Conservation (phyloP, 1,140 invertebrate genomes). For the Drosophila arizonae region DNA sequence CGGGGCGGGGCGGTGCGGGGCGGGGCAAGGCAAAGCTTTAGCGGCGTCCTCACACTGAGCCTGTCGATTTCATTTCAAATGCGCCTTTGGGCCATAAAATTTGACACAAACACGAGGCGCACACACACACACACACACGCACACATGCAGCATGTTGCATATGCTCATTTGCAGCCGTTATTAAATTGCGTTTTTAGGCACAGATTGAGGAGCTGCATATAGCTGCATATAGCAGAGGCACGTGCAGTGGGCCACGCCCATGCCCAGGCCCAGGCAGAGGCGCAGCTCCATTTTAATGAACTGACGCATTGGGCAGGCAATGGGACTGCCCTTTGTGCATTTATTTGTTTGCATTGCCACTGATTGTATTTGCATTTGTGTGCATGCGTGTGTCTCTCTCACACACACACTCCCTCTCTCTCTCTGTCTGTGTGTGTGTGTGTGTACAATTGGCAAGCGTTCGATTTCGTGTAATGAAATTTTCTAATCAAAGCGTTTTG, state of each 20-base stretch:
- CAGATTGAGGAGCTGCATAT: conserved; percentile 10
- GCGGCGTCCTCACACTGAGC: conserved; percentile 27
- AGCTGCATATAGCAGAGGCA: not conserved
- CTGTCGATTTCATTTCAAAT: conserved; percentile 79
- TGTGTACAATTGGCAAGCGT: conserved; percentile 66
- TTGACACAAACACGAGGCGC: conserved; percentile 68
- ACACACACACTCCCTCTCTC: not conserved
- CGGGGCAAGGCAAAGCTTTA: not conserved
- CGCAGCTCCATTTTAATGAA: conserved; percentile 65
- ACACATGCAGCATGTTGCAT: conserved; percentile 15
- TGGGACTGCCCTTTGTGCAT: conserved; percentile 70
- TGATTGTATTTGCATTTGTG: conserved; percentile 77
- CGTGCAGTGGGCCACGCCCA: not conserved
- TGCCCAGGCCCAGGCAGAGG: not conserved
- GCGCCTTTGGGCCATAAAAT: conserved; percentile 76
- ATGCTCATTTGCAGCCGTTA: conserved; percentile 79
- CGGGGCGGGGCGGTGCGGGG: not conserved
- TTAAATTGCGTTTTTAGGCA: conserved; percentile 74
- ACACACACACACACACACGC: conserved; percentile 2
- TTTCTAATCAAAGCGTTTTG: conserved; percentile 81
- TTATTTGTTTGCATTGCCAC: conserved; percentile 78
- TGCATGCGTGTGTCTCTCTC: conserved; percentile 15
- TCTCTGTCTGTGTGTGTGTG: conserved; percentile 8
- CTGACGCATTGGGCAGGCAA: conserved; percentile 62
- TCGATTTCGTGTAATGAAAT: conserved; percentile 80